Conservation (phyloP, 2,797 vertebrate genomes). For the Holocentrus rufus region DNA sequence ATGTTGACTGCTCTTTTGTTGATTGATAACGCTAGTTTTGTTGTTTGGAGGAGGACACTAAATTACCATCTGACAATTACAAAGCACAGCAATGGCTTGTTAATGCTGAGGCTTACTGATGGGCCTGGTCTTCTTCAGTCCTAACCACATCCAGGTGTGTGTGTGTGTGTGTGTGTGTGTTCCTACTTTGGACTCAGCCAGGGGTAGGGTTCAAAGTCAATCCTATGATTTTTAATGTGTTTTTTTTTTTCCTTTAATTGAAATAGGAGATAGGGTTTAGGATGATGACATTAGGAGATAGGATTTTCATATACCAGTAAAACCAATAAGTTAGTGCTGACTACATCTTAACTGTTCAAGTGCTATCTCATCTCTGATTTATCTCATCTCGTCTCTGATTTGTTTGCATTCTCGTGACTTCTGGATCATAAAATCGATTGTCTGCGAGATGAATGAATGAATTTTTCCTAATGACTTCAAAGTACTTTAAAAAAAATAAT, state of each 20-base stretch:
- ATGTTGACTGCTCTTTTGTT: background rate
- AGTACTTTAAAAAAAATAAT: too few relatives aligned
- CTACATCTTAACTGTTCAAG: too few relatives aligned
- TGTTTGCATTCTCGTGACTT: too few relatives aligned
- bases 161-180: constrained; percentile 15
- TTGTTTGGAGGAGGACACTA: background rate
- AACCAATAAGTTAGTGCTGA: too few relatives aligned
- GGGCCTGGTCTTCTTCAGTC: constrained; percentile 86
- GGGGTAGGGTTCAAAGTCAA: background rate
- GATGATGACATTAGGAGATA: too few relatives aligned
- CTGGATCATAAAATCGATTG: too few relatives aligned
- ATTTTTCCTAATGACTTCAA: too few relatives aligned
- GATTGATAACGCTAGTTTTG: background rate
- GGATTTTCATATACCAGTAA: too few relatives aligned
- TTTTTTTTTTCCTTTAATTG: constrained; percentile 6
- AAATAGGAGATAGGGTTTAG: too few relatives aligned
- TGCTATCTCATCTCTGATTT: too few relatives aligned
- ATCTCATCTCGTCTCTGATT: too few relatives aligned
- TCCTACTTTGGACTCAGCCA: background rate
- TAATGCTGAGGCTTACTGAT: constrained; percentile 81
- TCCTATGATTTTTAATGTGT: background rate
- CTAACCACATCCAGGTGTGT: constrained; percentile 89
- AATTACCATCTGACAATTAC: background rate
- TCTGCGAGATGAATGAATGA: too few relatives aligned
- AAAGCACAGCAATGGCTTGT: constrained; percentile 14